Base-by-base conservation (phyloP, 1,140 invertebrate species). In the Coptotermes formosanus region DNA sequence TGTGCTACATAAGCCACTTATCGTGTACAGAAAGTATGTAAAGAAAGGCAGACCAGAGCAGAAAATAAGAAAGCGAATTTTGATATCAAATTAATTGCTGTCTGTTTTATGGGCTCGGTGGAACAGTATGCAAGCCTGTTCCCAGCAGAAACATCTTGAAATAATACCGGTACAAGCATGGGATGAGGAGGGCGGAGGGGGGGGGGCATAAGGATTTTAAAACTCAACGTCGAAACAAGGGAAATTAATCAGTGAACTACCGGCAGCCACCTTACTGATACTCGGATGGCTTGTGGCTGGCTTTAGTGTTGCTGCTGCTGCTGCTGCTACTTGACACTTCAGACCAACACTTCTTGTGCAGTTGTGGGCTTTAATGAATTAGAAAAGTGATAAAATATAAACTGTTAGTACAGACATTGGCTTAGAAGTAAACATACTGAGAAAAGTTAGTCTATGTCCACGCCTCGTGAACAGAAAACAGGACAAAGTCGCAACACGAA, bases 71-170 rank as follows among this genome's bases (percentile, higher is more conserved):
- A 75, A 75, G 64, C 64, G n/a, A 75, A 75, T 75, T 30, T 25
- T 75, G 64, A 75, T 75, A 75, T 25, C 64, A 75, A 75, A 75
- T n/a, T 75, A 75, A 75, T 75, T 75, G 64, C 64, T 30, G 52
- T 75, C 64, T 75, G 64, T 30, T 75, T 25, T 75, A 21, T 55
- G 64, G 64, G 64, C 64, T 30, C 25, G 64, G 64, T 30, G n/a
- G 25, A 14, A n/a, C 59, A 25, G 59, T 19, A 64, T 2, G 59
- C 12, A 64, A 64, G 9, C 59, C 59, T 64, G 9, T 64, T n/a
- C 19, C 59, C 59, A 64, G 59, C 25, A 64, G 59, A 30, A 30
- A 75, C 38, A 75, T 75, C 64, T n/a, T 16, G 64, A 75, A 75
- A 75, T 75, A 30, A 75, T 9, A 75, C 59, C 19, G 48, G 16